These are phyloP conservation scores for Oasisia sp. DNA, from an alignment of 2,888 invertebrate genomes.

Conservation along the genomic window DNA sequence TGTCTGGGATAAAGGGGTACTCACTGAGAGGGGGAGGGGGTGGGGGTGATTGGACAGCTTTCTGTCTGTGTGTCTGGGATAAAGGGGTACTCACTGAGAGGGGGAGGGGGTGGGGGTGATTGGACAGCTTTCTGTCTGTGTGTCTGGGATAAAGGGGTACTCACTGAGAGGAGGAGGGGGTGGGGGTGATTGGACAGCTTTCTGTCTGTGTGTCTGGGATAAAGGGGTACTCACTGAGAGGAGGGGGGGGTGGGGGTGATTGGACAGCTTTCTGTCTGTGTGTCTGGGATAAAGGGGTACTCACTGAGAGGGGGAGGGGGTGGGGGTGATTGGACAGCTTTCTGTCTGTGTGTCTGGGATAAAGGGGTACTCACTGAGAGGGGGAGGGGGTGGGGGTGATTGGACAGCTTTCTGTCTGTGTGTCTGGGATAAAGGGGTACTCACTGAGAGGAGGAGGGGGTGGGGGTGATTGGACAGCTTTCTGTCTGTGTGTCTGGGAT, in stretches of 20 bases:
- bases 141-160: not conserved
- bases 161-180: not conserved
- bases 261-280: not conserved
- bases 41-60: not conserved
- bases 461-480: not conserved
- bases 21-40: not conserved
- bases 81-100: not conserved
- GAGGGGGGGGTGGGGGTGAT: not conserved
- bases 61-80: too few species aligned
- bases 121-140: not conserved
- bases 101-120: not conserved
- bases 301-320: not conserved
- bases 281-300: not conserved
- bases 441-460: not conserved
- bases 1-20: not conserved
- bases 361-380: not conserved
- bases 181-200: not conserved
- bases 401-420: not conserved
- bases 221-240: not conserved
- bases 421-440: not conserved
- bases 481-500: too few species aligned
- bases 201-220: too few species aligned
- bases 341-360: too few species aligned
- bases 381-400: not conserved
- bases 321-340: not conserved